Base-by-base conservation (phyloP, 2,113 vertebrate genomes). In the Xyrauchen texanus region DNA sequence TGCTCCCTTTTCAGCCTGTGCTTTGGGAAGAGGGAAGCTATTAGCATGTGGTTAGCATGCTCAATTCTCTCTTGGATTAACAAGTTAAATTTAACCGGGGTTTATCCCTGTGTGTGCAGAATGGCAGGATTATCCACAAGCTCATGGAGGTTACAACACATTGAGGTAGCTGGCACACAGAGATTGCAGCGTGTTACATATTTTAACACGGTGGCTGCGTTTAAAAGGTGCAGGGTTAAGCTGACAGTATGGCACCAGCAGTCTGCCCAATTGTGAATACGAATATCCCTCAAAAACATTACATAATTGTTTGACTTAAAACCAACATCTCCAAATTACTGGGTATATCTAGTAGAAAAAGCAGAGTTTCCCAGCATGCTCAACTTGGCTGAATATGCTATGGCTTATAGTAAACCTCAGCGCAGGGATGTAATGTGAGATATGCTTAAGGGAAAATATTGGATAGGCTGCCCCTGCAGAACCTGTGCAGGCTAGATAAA, bases 31-130 rank as follows among this genome's bases (percentile, higher is more conserved):
- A 62, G 44, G 63, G 76, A 42, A 16, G 13, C 52, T 66, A 81
- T 75, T 78, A 75, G 76, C 72, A 81, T 84, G 79, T 81, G 65
- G 15, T 78, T 73, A 76, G 42, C n/a, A 49, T 78, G 76, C 51
- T 64, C 70, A 60, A 65, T 63, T 86, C 78, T 83, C 72, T 87
- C 62, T 66, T 62, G 88, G 92, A 93, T 93, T 93, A 94, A 81
- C 62, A 60, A 90, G 88, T 91, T 93, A 91, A 92, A 92, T 91
- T 93, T 92, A 93, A 90, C 90, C 66, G 58, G 85, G 21, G 87
- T 91, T 91, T 90, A 91, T 91, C 87, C 89, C 89, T 86, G 86
- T 90, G 88, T 92, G 86, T 92, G 89, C 91, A 93, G 87, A 92
- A 91, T 81, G 83, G 62, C 61, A 51, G 84, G 92, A 93, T 94